A percentile compares a stretch with the other conserved stretches of the same genome.
These are phyloP conservation scores for Cacatua alba DNA, from an alignment of 2,113 vertebrate species.

Conservation along the genomic window DNA sequence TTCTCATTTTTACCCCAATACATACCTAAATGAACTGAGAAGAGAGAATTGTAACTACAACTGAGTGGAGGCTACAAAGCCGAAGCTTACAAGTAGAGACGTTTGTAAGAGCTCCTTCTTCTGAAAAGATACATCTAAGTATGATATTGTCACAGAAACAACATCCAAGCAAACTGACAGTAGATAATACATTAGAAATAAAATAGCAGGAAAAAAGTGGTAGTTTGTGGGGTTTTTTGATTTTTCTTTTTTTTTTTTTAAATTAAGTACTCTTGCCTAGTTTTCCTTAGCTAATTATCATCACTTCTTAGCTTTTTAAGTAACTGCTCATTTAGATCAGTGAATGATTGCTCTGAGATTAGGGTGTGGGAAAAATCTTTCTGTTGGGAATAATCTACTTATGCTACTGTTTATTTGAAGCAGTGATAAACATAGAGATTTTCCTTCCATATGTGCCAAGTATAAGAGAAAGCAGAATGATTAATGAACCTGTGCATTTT, in stretches of 20 bases:
- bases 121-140: not conserved
- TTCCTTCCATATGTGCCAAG: too few relatives aligned
- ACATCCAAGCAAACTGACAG: not conserved
- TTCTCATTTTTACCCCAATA: not conserved
- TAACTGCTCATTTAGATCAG: too few relatives aligned
- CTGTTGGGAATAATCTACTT: too few relatives aligned
- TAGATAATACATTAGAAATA: constrained; percentile 1
- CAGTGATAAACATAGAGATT: too few relatives aligned
- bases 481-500: constrained; percentile 79
- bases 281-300: too few relatives aligned
- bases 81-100: not conserved
- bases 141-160: not conserved
- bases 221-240: too few relatives aligned
- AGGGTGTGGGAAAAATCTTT: too few relatives aligned
- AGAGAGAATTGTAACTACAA: not conserved
- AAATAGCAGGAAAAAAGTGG: not conserved
- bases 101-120: not conserved
- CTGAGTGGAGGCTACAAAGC: not conserved
- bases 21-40: not conserved
- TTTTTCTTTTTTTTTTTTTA: too few relatives aligned
- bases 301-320: too few relatives aligned
- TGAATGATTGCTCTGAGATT: too few relatives aligned
- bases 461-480: constrained; percentile 72
- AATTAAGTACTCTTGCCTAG: too few relatives aligned
- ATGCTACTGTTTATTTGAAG: too few relatives aligned